Conservation (phyloP, 2,888 invertebrate species). For the Caenorhabditis sinica region DNA sequence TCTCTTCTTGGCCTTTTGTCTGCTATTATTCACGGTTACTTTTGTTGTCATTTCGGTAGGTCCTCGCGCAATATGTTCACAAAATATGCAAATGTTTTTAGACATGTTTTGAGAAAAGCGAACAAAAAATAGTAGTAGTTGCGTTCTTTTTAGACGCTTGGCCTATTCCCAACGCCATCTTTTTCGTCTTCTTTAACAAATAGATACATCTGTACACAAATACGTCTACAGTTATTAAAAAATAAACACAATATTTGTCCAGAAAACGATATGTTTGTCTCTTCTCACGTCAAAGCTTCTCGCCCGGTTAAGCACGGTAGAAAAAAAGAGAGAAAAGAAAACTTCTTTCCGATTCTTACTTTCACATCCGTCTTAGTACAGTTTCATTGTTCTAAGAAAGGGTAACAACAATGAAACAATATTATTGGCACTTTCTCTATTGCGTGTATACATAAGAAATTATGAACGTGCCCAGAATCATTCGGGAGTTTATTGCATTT, state of each 20-base stretch:
- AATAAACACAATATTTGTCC: slow-evolving; percentile 52
- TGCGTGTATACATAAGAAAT: slow-evolving; percentile 30
- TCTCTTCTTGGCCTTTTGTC: not conserved
- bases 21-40: slow-evolving; percentile 30
- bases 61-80: slow-evolving; percentile 21
- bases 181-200: slow-evolving; percentile 23
- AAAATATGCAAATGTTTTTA: slow-evolving; percentile 43
- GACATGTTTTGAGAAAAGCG: slow-evolving; percentile 38
- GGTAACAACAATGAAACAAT: not conserved
- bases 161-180: slow-evolving; percentile 29
- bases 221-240: slow-evolving; percentile 56
- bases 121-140: slow-evolving; percentile 22
- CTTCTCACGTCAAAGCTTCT: not conserved
- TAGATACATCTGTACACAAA: slow-evolving; percentile 18
- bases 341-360: not conserved
- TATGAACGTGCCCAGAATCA: slow-evolving; percentile 49
- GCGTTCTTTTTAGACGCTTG: slow-evolving; percentile 42
- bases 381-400: slow-evolving; percentile 10
- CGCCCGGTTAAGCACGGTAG: slow-evolving; percentile 9
- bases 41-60: slow-evolving; percentile 34
- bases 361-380: slow-evolving; percentile 17
- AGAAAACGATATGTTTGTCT: slow-evolving; percentile 51
- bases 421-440: not conserved
- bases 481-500: slow-evolving; percentile 55
- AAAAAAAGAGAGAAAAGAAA: slow-evolving; percentile 2